Evolutionary conservation across 2,888 invertebrate species (phyloP).

Genomic region (Epirrhoe tristata): DNA sequence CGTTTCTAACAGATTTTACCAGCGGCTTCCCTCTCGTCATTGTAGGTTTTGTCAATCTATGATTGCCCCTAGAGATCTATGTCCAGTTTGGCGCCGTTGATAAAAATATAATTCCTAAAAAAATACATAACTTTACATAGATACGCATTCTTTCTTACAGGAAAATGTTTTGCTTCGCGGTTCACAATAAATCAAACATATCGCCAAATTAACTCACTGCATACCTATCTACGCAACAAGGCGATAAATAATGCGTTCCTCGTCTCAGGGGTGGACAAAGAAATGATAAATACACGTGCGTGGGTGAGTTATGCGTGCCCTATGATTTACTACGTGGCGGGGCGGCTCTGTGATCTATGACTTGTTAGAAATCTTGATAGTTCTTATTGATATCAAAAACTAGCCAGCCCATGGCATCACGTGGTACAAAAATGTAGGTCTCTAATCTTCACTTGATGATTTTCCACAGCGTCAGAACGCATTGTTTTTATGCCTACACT

Average conservation of each 20-base stretch:
- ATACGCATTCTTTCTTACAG: too few species aligned
- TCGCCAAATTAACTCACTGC: slow-evolving; percentile 42
- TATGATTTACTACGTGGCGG: slow-evolving; percentile 66
- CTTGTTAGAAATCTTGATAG: slow-evolving; percentile 16
- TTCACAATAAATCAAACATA: slow-evolving; percentile 34
- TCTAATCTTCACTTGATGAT: too few species aligned
- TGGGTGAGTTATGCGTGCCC: slow-evolving; percentile 63
- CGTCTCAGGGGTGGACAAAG: slow-evolving; percentile 71
- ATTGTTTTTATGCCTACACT: too few species aligned
- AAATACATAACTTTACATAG: too few species aligned
- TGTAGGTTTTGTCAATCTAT: too few species aligned
- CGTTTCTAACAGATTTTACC: background rate
- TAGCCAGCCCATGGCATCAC: too few species aligned
- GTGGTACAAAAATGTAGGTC: too few species aligned
- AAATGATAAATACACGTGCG: slow-evolving; percentile 74
- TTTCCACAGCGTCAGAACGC: too few species aligned
- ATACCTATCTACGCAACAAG: slow-evolving; percentile 23
- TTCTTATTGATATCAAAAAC: slow-evolving; percentile 8
- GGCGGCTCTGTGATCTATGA: slow-evolving; percentile 32
- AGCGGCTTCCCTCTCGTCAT: too few species aligned
- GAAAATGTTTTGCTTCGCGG: background rate
- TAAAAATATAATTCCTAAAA: too few species aligned
- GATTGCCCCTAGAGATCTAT: too few species aligned
- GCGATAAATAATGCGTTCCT: slow-evolving; percentile 41
- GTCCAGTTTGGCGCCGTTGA: too few species aligned